A percentile compares a stretch with the other conserved stretches of the same genome.
Conservation (phyloP, 2,797 vertebrate species). For the Notolabrus celidotus region DNA sequence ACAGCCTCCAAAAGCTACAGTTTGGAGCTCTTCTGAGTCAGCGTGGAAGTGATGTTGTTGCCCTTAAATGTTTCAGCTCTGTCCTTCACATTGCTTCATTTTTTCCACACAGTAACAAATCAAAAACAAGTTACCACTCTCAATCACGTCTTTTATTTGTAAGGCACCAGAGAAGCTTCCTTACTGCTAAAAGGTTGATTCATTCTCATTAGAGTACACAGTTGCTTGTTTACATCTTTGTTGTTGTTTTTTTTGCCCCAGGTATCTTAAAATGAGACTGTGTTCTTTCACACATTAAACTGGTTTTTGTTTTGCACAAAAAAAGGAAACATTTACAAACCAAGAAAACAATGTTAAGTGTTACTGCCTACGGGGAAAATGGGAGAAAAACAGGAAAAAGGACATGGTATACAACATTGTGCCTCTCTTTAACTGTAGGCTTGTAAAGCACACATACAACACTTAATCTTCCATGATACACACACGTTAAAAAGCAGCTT, state of each 20-base stretch:
- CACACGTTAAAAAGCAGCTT: constrained; percentile 86
- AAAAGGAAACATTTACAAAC: constrained; percentile 84
- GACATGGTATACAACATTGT: constrained; percentile 76
- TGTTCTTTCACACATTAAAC: constrained; percentile 82
- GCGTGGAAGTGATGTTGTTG: background rate
- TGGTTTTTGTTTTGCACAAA: constrained; percentile 80
- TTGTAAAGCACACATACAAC: constrained; percentile 77
- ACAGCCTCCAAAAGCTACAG: constrained; percentile 1
- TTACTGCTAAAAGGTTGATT: constrained; percentile 88
- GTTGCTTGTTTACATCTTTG: constrained; percentile 78
- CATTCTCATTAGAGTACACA: constrained; percentile 83
- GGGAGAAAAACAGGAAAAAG: constrained; percentile 55
- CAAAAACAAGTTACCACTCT: constrained; percentile 58
- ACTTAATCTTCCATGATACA: constrained; percentile 77
- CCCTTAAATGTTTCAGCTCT: too few species aligned
- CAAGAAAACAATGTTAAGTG: constrained; percentile 81
- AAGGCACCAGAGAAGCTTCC: constrained; percentile 91
- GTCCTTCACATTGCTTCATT: background rate
- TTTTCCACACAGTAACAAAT: background rate
- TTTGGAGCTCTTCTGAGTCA: background rate
- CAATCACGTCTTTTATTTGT: constrained; percentile 89
- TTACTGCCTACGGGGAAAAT: constrained; percentile 71
- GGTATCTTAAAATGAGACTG: constrained; percentile 78
- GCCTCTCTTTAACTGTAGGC: constrained; percentile 76
- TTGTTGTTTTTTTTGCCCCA: constrained; percentile 52